Base-by-base conservation (phyloP, 2,888 invertebrate genomes). In the Actias luna region DNA sequence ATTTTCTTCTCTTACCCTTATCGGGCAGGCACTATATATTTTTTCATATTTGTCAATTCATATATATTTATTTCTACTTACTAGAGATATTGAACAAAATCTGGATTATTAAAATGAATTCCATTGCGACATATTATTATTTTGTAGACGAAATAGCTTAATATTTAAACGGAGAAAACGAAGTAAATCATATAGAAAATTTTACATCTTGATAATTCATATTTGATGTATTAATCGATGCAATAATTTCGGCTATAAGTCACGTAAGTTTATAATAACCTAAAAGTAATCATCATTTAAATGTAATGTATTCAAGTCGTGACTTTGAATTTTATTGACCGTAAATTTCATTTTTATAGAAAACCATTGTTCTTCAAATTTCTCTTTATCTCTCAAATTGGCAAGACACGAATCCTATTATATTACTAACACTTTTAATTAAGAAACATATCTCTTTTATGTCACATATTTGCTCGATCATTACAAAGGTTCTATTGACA, bases 401-500 rank as follows among this genome's bases (percentile, higher is more conserved):
- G 29, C 29, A 29, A 55, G 55, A 29, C 55, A 55, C 55, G 55
- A 29, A 4, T 27, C n/a, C n/a, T 60, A 42, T 42, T 60, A 29
- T 18, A 12, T 7, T 59, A 29, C n/a, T 4, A 36, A 59, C 31
- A 39, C 10, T 29, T 62, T 58, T 33, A 42, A 42, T 62, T 39
- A 58, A 10, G 39, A 61, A 27, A 29, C 58, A 57, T 39, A 36
- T 8, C 18, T 57, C 46, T 58, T 57, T 58, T 33, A 42, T 22
- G 42, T 39, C 46, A 58, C 39, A 58, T 58, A 42, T 58, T 42
- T 58, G 14, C 18, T 55, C 22, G 36, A 50, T 25, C 25, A 25
- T 42, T 42, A 62, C 25, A 62, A 62, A 62, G 42, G 58, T 42
- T 58, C 61, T 39, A 62, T 62, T 62, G 61, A 62, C 39, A 62